phyloP scores from a whole-genome alignment of 2,888 invertebrate genomes.

The Cosmorhoe ocellata region DNA sequence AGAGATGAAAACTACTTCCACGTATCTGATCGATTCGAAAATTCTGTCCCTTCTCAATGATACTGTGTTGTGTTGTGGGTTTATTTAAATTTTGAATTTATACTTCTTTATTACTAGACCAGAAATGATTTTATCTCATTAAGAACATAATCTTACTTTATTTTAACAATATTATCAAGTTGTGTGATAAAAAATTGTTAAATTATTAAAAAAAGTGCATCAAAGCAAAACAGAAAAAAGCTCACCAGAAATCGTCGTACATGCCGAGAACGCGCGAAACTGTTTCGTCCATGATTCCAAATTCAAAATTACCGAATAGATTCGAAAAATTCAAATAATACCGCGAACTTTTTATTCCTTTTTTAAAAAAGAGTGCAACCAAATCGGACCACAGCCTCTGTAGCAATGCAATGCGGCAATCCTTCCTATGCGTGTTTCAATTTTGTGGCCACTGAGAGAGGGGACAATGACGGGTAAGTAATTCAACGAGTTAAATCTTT shows the following conservation, averaged over 20 bases:
- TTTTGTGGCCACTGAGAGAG: conserved; percentile 49
- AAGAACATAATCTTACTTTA: too few species aligned
- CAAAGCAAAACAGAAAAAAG: conserved; percentile 33
- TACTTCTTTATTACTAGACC: too few species aligned
- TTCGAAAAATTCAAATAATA: conserved; percentile 14
- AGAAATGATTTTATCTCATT: too few species aligned
- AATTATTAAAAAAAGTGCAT: too few species aligned
- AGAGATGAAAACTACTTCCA: too few species aligned
- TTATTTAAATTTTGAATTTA: too few species aligned
- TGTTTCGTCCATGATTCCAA: conserved; percentile 38
- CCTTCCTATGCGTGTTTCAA: neutral
- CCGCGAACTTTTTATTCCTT: neutral
- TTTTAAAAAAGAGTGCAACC: conserved; percentile 39
- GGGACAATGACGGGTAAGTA: conserved; percentile 56
- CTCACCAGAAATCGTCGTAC: conserved; percentile 66
- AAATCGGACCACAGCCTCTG: conserved; percentile 54
- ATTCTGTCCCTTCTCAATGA: too few species aligned
- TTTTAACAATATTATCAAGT: too few species aligned
- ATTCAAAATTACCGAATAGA: conserved; percentile 15
- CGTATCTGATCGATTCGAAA: too few species aligned
- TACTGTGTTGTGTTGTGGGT: too few species aligned
- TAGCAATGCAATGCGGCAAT: conserved; percentile 46
- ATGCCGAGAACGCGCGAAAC: conserved; percentile 43
- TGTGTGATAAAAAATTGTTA: too few species aligned
- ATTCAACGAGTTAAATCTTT: conserved; percentile 16